Conservation (phyloP, 1,140 invertebrate genomes). For the Microvelia longipes region DNA sequence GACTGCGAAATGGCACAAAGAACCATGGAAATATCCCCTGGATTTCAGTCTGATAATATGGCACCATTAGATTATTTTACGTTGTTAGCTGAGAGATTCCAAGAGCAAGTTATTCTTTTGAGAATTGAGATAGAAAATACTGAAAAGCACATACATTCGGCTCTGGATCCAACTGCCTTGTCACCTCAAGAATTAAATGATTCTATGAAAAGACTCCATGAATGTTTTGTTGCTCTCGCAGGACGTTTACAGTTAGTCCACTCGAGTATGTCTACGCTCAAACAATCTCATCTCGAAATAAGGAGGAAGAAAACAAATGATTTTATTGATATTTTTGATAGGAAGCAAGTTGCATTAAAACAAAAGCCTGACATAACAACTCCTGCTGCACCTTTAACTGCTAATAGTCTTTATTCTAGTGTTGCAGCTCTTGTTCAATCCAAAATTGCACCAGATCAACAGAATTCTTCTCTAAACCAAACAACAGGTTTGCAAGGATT, state of each 20-base stretch:
- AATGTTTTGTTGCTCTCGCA: slow-evolving; percentile 11
- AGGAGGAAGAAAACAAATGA: slow-evolving; percentile 5
- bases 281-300: slow-evolving; percentile 1
- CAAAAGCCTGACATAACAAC: not conserved
- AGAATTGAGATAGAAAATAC: slow-evolving; percentile 8
- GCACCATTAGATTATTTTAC: slow-evolving; percentile 9
- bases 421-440: not conserved
- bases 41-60: slow-evolving; percentile 5
- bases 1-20: slow-evolving; percentile 12
- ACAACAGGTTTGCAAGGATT: not conserved
- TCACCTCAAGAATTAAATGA: slow-evolving; percentile 7
- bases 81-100: slow-evolving; percentile 6
- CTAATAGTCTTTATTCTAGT: not conserved
- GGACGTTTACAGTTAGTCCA: slow-evolving; percentile 7
- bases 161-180: slow-evolving; percentile 6
- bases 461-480: not conserved
- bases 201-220: slow-evolving; percentile 8
- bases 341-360: not conserved
- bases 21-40: not conserved
- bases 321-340: not conserved
- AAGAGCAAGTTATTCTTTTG: slow-evolving; percentile 6
- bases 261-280: slow-evolving; percentile 4
- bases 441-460: not conserved
- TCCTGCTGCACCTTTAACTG: not conserved
- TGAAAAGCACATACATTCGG: slow-evolving; percentile 9